phyloP scores from a whole-genome alignment of 2,888 invertebrate genomes.

The Schizotus pectinicornis region DNA sequence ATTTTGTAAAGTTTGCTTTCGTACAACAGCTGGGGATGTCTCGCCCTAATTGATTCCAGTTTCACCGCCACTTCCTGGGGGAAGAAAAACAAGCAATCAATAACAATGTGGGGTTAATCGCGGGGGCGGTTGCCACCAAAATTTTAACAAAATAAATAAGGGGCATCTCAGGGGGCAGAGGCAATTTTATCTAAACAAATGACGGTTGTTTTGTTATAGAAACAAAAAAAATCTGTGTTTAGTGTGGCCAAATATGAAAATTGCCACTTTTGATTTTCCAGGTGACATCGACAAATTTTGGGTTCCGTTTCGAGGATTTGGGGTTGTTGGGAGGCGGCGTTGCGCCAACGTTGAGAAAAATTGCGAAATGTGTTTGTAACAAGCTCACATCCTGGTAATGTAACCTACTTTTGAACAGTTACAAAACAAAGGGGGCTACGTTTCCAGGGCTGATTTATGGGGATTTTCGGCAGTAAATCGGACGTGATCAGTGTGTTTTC shows the following conservation, averaged over 20 bases:
- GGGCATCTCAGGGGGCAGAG: too few relatives aligned
- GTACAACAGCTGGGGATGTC: slow-evolving; percentile 98
- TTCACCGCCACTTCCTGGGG: slow-evolving; percentile 97
- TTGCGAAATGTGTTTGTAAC: slow-evolving; percentile 51
- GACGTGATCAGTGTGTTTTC: too few relatives aligned
- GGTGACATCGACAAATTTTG: too few relatives aligned
- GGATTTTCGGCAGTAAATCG: neutral
- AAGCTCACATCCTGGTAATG: slow-evolving; percentile 46
- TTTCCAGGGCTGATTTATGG: slow-evolving; percentile 4
- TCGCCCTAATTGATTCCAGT: slow-evolving; percentile 94
- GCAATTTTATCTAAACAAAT: too few relatives aligned
- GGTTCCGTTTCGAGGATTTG: too few relatives aligned
- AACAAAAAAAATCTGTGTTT: too few relatives aligned
- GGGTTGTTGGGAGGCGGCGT: neutral
- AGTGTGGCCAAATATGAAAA: too few relatives aligned
- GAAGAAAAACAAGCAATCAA: slow-evolving; percentile 36
- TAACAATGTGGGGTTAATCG: slow-evolving; percentile 1
- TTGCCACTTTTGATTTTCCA: too few relatives aligned
- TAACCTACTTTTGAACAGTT: slow-evolving; percentile 55
- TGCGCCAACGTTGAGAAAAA: slow-evolving; percentile 17
- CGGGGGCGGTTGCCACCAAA: too few relatives aligned
- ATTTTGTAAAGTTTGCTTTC: slow-evolving; percentile 99
- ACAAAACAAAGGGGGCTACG: slow-evolving; percentile 40
- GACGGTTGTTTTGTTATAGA: too few relatives aligned
- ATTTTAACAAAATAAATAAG: too few relatives aligned